A percentile compares a stretch with the other conserved stretches of the same genome.
These are phyloP conservation scores for Oriolus oriolus DNA, from an alignment of 2,113 vertebrate species.

Conservation along the genomic window DNA sequence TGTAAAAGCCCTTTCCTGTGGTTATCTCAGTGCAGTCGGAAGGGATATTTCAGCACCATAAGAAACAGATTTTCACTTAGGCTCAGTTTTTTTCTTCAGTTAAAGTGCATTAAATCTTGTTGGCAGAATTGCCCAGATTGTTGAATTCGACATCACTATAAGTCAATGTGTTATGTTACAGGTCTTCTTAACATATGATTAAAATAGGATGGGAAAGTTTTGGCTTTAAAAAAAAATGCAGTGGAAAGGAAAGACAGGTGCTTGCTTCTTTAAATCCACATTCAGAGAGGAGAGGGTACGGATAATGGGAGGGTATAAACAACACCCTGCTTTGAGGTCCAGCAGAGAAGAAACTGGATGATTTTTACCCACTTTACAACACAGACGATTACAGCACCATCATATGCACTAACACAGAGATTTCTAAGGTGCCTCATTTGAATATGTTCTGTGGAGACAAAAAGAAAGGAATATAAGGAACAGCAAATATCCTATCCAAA, in stretches of 20 bases:
- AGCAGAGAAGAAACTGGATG: constrained; percentile 70
- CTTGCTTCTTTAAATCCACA: constrained; percentile 75
- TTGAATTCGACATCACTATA: constrained; percentile 71
- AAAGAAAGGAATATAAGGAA: constrained; percentile 66
- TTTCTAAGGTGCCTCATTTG: constrained; percentile 79
- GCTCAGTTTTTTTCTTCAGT: constrained; percentile 75
- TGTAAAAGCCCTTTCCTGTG: constrained; percentile 75
- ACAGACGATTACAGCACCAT: constrained; percentile 71
- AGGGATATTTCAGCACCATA: constrained; percentile 81
- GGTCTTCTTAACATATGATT: constrained; percentile 59
- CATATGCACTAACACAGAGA: constrained; percentile 66
- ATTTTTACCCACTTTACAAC: constrained; percentile 78
- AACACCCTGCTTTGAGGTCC: constrained; percentile 74
- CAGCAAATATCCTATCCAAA: constrained; percentile 64
- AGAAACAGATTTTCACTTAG: constrained; percentile 74
- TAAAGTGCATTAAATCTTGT: constrained; percentile 79
- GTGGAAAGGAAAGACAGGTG: constrained; percentile 65
- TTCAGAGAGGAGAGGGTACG: constrained; percentile 65
- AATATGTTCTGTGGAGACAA: constrained; percentile 71
- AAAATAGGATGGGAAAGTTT: constrained; percentile 76
- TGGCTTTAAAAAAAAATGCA: constrained; percentile 41
- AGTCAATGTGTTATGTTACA: constrained; percentile 54
- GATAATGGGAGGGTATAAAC: constrained; percentile 72
- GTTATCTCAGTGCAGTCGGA: constrained; percentile 76
- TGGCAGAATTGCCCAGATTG: constrained; percentile 66